Percentiles rank a stretch among this genome's conserved stretches.
Evolutionary conservation across 2,797 vertebrate genomes (phyloP).

Genomic region (Etheostoma nigrum): DNA sequence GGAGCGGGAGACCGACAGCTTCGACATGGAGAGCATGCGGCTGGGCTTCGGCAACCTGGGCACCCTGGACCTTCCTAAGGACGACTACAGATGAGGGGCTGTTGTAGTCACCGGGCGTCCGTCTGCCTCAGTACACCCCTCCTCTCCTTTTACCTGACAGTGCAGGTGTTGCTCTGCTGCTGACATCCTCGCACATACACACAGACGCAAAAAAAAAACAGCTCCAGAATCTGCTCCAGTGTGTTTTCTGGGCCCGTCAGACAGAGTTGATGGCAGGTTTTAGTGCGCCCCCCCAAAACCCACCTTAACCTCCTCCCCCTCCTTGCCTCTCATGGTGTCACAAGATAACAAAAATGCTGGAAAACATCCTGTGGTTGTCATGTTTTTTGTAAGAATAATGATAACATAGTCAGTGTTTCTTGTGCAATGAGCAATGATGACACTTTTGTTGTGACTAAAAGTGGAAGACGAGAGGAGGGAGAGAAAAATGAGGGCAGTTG

Average conservation of each 20-base stretch:
- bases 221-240: conserved; percentile 28
- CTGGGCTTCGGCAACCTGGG: conserved; percentile 96
- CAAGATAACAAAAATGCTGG: conserved; percentile 87
- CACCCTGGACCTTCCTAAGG: conserved; percentile 96
- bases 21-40: conserved; percentile 97
- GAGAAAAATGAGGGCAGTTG: conserved; percentile 43
- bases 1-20: conserved; percentile 95
- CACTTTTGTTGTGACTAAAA: conserved; percentile 87
- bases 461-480: conserved; percentile 74
- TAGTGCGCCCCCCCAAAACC: conserved; percentile 73
- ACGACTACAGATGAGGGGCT: conserved; percentile 97
- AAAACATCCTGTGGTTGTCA: conserved; percentile 87
- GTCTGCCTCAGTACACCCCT: conserved; percentile 78
- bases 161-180: conserved; percentile 59
- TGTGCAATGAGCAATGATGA: conserved; percentile 91
- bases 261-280: conserved; percentile 53
- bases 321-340: conserved; percentile 85
- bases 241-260: conserved; percentile 51
- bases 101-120: conserved; percentile 78
- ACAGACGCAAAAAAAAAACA: conserved; percentile 25
- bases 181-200: conserved; percentile 57
- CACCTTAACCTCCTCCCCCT: conserved; percentile 83
- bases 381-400: conserved; percentile 79
- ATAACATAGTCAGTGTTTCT: conserved; percentile 88
- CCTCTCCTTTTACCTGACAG: conserved; percentile 75